Evolutionary conservation across 2,888 invertebrate species (phyloP).

Genomic region (Drosophila setosimentum): DNA sequence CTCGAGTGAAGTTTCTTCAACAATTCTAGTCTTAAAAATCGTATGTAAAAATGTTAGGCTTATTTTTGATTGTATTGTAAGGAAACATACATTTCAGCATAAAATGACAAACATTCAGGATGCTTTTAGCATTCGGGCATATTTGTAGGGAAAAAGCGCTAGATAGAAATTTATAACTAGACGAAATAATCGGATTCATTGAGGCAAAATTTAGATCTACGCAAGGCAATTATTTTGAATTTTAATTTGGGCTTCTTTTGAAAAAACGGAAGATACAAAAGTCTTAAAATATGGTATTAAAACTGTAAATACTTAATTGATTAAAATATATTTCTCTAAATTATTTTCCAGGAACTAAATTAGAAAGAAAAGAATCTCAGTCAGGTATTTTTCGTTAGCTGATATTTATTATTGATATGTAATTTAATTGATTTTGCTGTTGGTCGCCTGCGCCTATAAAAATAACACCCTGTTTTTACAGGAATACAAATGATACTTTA

Average conservation of each 20-base stretch:
- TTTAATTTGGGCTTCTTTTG: not conserved
- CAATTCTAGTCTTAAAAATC: constrained; percentile 1
- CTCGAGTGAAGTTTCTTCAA: constrained; percentile 2
- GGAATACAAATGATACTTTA: not conserved
- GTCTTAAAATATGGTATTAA: no score
- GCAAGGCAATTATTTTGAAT: not conserved
- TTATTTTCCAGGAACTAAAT: not conserved
- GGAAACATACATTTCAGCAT: not conserved
- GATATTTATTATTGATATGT: not conserved
- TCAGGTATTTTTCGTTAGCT: not conserved
- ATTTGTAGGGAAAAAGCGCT: not conserved
- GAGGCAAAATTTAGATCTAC: not conserved
- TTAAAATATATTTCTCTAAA: not conserved
- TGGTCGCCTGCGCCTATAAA: not conserved
- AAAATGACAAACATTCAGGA: not conserved
- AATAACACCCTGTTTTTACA: not conserved
- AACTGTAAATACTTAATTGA: not conserved
- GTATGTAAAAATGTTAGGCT: not conserved
- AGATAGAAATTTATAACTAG: not conserved
- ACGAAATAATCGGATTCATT: not conserved
- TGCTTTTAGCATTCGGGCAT: not conserved
- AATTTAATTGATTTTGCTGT: not conserved
- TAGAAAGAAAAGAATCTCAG: not conserved
- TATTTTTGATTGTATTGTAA: constrained; percentile 1
- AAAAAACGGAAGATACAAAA: not conserved